Evolutionary conservation across 2,797 vertebrate genomes (phyloP).

Genomic region (Salmo trutta): DNA sequence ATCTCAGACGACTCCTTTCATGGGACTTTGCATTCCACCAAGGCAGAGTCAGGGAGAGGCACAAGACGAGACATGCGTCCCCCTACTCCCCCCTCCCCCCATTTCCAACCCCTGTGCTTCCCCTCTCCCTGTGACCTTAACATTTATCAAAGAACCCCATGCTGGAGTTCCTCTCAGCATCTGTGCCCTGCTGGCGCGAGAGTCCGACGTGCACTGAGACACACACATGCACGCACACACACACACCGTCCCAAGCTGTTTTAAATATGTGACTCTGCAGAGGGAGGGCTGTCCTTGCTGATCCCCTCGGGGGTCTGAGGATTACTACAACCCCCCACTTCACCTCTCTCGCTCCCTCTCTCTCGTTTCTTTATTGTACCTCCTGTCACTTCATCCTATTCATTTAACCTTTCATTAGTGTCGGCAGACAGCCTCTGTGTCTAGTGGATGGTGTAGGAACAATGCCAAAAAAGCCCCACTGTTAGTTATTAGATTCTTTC

Average conservation of each 20-base stretch:
- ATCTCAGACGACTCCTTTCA: slow-evolving; percentile 70
- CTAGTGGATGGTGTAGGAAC: slow-evolving; percentile 76
- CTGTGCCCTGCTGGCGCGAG: slow-evolving; percentile 76
- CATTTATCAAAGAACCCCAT: slow-evolving; percentile 87
- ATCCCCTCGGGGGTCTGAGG: slow-evolving; percentile 81
- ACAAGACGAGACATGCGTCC: slow-evolving; percentile 83
- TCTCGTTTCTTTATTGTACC: slow-evolving; percentile 87
- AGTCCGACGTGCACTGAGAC: slow-evolving; percentile 78
- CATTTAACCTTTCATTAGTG: slow-evolving; percentile 99
- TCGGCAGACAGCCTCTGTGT: slow-evolving; percentile 88
- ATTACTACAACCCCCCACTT: slow-evolving; percentile 75
- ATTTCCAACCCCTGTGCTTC: slow-evolving; percentile 20
- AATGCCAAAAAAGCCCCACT: slow-evolving; percentile 89
- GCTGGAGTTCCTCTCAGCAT: slow-evolving; percentile 89
- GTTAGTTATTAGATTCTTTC: slow-evolving; percentile 99
- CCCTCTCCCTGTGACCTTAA: slow-evolving; percentile 81
- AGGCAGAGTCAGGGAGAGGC: slow-evolving; percentile 80
- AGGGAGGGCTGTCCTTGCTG: slow-evolving; percentile 83
- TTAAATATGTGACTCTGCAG: slow-evolving; percentile 88
- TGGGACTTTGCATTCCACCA: slow-evolving; percentile 80
- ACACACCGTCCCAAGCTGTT: slow-evolving; percentile 78
- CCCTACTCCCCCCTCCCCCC: slow-evolving; percentile 55
- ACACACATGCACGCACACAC: slow-evolving; percentile 77
- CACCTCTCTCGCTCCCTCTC: slow-evolving; percentile 35
- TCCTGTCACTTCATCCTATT: slow-evolving; percentile 97